A percentile compares a stretch with the other conserved stretches of the same genome.
Conservation (phyloP, 2,888 invertebrate genomes). For the Sphinx pinastri region DNA sequence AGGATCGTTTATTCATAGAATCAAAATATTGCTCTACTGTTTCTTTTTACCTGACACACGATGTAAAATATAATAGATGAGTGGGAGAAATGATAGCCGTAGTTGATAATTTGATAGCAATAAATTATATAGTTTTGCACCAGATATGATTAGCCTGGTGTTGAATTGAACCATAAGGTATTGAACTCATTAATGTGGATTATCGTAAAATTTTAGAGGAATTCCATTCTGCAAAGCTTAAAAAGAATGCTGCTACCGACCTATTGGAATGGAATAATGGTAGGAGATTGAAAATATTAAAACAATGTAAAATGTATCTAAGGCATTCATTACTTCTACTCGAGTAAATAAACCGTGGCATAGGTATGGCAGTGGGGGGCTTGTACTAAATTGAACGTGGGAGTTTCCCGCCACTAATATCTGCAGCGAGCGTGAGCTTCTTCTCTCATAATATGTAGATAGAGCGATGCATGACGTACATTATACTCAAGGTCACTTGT, state of each 20-base stretch:
- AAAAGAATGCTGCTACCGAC: no score
- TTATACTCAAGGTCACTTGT: conserved; percentile 2
- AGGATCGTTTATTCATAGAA: not conserved
- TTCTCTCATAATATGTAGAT: conserved; percentile 20
- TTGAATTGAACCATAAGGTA: no score
- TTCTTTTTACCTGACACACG: conserved; percentile 8
- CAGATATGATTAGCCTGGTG: no score
- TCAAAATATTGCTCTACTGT: conserved; percentile 13
- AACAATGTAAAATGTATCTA: not conserved
- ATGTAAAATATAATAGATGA: not conserved
- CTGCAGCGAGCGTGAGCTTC: conserved; percentile 8
- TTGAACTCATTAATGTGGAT: no score
- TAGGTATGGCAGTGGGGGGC: not conserved
- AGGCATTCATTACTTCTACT: conserved; percentile 5
- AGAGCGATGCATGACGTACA: conserved; percentile 38
- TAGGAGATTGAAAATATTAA: not conserved
- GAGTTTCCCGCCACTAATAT: conserved; percentile 7
- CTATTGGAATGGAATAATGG: not conserved
- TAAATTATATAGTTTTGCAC: no score
- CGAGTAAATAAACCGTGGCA: not conserved
- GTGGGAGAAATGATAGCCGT: conserved; percentile 5
- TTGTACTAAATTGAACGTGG: conserved; percentile 15
- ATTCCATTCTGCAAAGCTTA: no score
- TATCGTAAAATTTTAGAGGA: no score
- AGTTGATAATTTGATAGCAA: no score